Conservation (phyloP, 2,113 vertebrate species). For the Sigmodon hispidus region DNA sequence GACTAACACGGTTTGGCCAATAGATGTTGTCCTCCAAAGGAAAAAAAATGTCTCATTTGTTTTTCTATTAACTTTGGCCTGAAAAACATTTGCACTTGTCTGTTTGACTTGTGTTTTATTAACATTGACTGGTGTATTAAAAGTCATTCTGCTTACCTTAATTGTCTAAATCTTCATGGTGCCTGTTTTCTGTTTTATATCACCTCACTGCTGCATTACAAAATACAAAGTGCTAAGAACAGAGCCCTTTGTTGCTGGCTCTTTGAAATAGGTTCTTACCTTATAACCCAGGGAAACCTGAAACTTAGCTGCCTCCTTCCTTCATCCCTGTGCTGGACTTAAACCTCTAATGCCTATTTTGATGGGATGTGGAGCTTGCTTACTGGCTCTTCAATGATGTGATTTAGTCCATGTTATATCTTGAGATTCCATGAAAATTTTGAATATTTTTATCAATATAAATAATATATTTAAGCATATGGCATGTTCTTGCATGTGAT, state of each 20-base stretch:
- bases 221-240: slow-evolving; percentile 44
- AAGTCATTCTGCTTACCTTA: slow-evolving; percentile 84
- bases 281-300: not conserved
- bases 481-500: not conserved
- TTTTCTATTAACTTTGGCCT: slow-evolving; percentile 80
- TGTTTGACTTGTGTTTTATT: slow-evolving; percentile 84
- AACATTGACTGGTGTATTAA: slow-evolving; percentile 87
- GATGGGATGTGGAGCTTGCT: not conserved
- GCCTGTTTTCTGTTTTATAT: slow-evolving; percentile 51
- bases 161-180: slow-evolving; percentile 73
- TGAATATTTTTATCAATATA: slow-evolving; percentile 2
- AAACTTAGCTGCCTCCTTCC: not conserved
- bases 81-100: slow-evolving; percentile 82
- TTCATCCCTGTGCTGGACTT: not conserved
- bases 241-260: not conserved
- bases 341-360: not conserved
- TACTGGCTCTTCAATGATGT: not conserved
- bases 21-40: slow-evolving; percentile 66
- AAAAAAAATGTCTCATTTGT: slow-evolving; percentile 71
- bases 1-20: slow-evolving; percentile 76
- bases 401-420: slow-evolving; percentile 40
- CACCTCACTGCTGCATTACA: slow-evolving; percentile 33
- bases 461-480: not conserved
- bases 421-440: slow-evolving; percentile 13
- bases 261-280: not conserved